phyloP scores from a whole-genome alignment of 2,888 invertebrate species.

The Hesperia comma region DNA sequence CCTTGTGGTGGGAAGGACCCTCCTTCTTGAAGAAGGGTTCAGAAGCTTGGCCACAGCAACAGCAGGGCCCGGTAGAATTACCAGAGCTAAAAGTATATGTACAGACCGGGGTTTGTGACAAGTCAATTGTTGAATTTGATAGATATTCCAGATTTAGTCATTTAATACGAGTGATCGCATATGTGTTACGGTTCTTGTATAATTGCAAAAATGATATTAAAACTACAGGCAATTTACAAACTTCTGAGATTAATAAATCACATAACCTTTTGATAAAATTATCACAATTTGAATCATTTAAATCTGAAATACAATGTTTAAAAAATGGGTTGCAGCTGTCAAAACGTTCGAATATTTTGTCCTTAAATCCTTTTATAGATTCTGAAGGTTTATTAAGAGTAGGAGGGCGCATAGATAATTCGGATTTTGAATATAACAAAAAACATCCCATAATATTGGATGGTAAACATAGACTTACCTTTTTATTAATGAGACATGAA shows the following conservation, averaged over 20 bases:
- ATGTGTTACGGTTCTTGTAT: constrained; percentile 2
- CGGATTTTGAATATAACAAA: neutral
- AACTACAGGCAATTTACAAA: neutral
- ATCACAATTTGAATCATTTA: neutral
- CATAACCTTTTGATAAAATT: neutral
- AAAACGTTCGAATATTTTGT: neutral
- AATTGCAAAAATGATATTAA: neutral
- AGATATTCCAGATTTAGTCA: neutral
- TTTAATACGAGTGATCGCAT: neutral
- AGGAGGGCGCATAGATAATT: neutral
- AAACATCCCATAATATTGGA: no score
- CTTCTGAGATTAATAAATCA: constrained; percentile 8
- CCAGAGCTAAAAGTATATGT: constrained; percentile 6
- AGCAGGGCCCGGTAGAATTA: neutral
- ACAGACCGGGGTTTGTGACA: neutral
- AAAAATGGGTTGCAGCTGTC: neutral
- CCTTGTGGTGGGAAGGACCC: constrained; percentile 37
- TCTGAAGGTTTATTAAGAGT: neutral
- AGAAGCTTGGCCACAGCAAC: constrained; percentile 2
- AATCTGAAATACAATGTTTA: neutral
- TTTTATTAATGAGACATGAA: no score
- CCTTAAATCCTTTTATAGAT: neutral
- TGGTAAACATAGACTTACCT: no score
- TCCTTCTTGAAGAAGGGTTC: constrained; percentile 19
- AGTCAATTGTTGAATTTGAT: neutral